Base-by-base conservation (phyloP, 2,797 vertebrate genomes). In the Chaetophractus vellerosus region DNA sequence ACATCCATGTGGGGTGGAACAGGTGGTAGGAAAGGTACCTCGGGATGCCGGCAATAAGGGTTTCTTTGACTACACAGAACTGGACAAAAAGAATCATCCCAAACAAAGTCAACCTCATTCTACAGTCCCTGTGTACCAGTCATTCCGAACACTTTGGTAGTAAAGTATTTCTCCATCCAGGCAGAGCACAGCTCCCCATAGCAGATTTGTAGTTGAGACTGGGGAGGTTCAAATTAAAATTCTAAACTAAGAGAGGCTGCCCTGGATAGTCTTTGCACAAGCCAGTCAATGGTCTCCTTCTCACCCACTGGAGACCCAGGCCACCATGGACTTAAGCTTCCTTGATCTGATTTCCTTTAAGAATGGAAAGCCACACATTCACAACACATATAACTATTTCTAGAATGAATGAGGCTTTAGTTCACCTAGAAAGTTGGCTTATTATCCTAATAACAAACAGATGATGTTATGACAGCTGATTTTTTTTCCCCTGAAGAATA, bases 121-220 rank as follows among this genome's bases (percentile, higher is more conserved):
- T n/a, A 31, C 21, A 8, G 12, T 33, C 28, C 15, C 36, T 11
- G 4, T 0, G 19, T 0, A 1, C 38, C 33, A 24, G 23, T 28
- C 11, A 14, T 45, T 61, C 31, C 71, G 26, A 45, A n/a, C 26
- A 16, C 1, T 5, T n/a, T 36, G 2, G 9, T 5, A 83, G 23
- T 50, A 10, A 68, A 28, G 48, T 9, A 2, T 2, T 31, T 5
- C 6, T 33, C 15, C 0, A 16, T 1, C 0, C 2, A 6, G 2
- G 6, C 8, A 45, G 75, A 41, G 2, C 12, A 38, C 9, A 85
- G 6, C 1, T 6, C 23, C 6, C 9, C 6, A 11, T 0, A 12
- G 15, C 33, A 66, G 1, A 38, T 5, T 26, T 61, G 36, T 5
- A 14, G 12, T 16, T 52, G 24, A 94, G 15, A 63, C 24, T 19